A percentile compares a stretch with the other conserved stretches of the same genome.
Conservation (phyloP, 2,888 invertebrate species). For the Bembecia ichneumoniformis region DNA sequence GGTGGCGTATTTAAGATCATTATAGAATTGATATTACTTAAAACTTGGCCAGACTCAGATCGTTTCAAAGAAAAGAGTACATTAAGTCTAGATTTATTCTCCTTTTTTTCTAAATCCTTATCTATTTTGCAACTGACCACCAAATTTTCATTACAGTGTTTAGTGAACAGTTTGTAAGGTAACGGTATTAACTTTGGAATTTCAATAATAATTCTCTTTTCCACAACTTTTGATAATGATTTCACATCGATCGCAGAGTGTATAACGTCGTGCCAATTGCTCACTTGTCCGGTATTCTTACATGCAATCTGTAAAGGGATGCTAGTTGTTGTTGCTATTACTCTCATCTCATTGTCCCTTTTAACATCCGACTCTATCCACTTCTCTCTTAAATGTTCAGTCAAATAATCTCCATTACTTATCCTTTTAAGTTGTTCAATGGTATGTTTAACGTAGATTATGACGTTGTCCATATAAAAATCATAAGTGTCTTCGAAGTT, state of each 20-base stretch:
- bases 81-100: constrained; percentile 33
- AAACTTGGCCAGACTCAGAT: constrained; percentile 36
- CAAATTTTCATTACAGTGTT: constrained; percentile 36
- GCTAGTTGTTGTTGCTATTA: constrained; percentile 39
- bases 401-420: constrained; percentile 60
- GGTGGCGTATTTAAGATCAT: constrained; percentile 35
- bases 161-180: constrained; percentile 39
- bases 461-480: constrained; percentile 60
- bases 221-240: constrained; percentile 48
- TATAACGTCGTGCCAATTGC: constrained; percentile 46
- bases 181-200: constrained; percentile 48
- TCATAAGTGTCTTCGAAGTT: constrained; percentile 51
- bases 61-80: constrained; percentile 42
- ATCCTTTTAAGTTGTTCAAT: constrained; percentile 63
- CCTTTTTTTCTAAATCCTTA: constrained; percentile 8
- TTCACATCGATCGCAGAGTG: constrained; percentile 55
- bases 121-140: constrained; percentile 41
- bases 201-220: constrained; percentile 50
- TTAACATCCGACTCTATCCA: constrained; percentile 35
- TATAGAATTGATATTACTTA: constrained; percentile 44
- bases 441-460: constrained; percentile 48
- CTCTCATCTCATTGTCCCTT: constrained; percentile 6
- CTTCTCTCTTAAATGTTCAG: constrained; percentile 53
- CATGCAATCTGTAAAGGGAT: constrained; percentile 42
- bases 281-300: constrained; percentile 22